Evolutionary conservation across 2,113 vertebrate species (phyloP).

Genomic region (Serinus canaria): DNA sequence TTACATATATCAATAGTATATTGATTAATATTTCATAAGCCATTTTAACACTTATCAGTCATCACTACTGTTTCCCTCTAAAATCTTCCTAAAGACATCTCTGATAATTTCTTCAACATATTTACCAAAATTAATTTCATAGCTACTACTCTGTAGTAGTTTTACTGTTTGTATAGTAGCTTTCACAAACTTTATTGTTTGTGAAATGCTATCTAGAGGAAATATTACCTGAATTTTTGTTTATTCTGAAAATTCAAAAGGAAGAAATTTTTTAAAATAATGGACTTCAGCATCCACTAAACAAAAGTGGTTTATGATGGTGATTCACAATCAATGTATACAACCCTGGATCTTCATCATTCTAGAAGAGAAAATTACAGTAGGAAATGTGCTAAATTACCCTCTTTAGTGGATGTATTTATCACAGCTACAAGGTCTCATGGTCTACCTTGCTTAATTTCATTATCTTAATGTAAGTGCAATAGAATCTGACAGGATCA

Average conservation of each 20-base stretch:
- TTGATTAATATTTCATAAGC: not conserved
- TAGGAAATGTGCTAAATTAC: not conserved
- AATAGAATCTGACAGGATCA: not conserved
- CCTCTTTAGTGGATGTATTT: not conserved
- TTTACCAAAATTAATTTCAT: not conserved
- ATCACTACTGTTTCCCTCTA: not conserved
- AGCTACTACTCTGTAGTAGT: not conserved
- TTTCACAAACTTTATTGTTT: not conserved
- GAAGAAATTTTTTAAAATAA: not conserved
- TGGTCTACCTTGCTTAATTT: not conserved
- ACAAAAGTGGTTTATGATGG: not conserved
- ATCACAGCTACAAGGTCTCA: not conserved
- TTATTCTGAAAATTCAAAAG: not conserved
- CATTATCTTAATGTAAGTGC: not conserved
- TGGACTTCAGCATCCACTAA: not conserved
- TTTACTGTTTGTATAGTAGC: not conserved
- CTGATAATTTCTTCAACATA: not conserved
- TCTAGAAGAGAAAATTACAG: not conserved
- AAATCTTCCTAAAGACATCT: not conserved
- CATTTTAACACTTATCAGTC: not conserved
- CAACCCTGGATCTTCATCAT: not conserved
- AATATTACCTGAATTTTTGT: not conserved
- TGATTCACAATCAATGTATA: not conserved
- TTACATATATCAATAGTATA: slow-evolving; percentile 33
- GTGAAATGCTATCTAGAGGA: not conserved